These are phyloP conservation scores for Trididemnum nubilum DNA, from an alignment of 23 tunicate species.

Conservation along the genomic window DNA sequence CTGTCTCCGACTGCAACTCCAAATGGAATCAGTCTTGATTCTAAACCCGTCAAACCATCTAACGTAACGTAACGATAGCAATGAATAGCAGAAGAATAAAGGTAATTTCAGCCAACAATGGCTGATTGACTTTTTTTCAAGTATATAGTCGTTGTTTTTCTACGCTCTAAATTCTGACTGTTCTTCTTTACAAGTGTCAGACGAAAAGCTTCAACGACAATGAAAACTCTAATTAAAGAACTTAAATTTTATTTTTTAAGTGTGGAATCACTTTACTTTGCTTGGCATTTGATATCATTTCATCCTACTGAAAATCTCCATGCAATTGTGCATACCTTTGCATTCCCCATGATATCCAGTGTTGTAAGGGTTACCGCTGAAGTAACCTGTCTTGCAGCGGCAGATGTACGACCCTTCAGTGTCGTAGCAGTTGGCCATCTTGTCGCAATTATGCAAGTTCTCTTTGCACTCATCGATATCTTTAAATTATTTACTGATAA, in stretches of 20 bases:
- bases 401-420: constrained; percentile 46
- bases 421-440: constrained; percentile 52
- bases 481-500: neutral
- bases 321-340: constrained; percentile 57
- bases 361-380: constrained; percentile 26
- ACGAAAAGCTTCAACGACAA: too few relatives aligned
- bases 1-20: constrained; percentile 45
- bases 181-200: too few relatives aligned
- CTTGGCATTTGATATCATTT: too few relatives aligned
- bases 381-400: constrained; percentile 40
- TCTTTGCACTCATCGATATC: constrained; percentile 61
- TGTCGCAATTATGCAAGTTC: constrained; percentile 41
- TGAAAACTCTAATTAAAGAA: too few relatives aligned
- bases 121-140: too few relatives aligned
- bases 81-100: too few relatives aligned
- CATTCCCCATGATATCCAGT: constrained; percentile 61
- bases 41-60: constrained; percentile 35
- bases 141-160: too few relatives aligned
- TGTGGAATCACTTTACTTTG: too few relatives aligned
- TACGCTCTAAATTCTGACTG: too few relatives aligned
- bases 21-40: constrained; percentile 40
- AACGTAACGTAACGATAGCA: neutral
- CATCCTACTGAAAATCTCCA: too few relatives aligned
- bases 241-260: too few relatives aligned
- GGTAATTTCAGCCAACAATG: too few relatives aligned